Conservation (phyloP, 1,140 invertebrate species). For the Geopemphigus sp. region DNA sequence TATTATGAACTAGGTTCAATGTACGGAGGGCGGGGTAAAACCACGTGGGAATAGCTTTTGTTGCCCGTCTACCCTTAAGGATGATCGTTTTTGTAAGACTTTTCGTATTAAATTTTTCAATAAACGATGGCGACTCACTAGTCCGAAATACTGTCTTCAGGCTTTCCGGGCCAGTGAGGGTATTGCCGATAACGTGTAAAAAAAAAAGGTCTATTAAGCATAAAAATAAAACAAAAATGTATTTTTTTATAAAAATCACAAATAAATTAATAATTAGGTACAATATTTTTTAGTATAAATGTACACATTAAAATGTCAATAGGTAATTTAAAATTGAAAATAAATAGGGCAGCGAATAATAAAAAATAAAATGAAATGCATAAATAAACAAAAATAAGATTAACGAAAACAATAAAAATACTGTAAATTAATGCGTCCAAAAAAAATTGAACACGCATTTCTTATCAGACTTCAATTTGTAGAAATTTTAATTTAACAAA, state of each 20-base stretch:
- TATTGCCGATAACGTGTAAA: too few relatives aligned
- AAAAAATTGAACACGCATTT: slow-evolving; percentile 44
- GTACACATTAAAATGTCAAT: slow-evolving; percentile 16
- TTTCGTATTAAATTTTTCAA: too few relatives aligned
- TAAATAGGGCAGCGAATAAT: background rate
- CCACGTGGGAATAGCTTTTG: too few relatives aligned
- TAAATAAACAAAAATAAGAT: slow-evolving; percentile 22
- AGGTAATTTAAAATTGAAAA: background rate
- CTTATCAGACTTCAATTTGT: slow-evolving; percentile 42
- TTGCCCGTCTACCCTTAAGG: too few relatives aligned
- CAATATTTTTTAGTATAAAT: slow-evolving; percentile 36
- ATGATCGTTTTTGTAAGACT: too few relatives aligned
- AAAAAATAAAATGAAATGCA: slow-evolving; percentile 19
- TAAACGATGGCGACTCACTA: too few relatives aligned
- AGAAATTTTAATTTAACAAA: slow-evolving; percentile 43
- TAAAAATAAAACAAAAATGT: background rate
- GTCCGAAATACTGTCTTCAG: too few relatives aligned
- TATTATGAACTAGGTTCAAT: too few relatives aligned
- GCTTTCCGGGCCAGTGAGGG: too few relatives aligned
- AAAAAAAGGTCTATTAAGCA: slow-evolving; percentile 44
- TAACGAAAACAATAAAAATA: slow-evolving; percentile 29
- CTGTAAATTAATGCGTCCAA: background rate
- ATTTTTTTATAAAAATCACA: background rate
- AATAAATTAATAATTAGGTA: slow-evolving; percentile 34
- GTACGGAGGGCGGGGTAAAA: too few relatives aligned